Conservation (phyloP, 2,113 vertebrate species). For the Scophthalmus maximus region DNA sequence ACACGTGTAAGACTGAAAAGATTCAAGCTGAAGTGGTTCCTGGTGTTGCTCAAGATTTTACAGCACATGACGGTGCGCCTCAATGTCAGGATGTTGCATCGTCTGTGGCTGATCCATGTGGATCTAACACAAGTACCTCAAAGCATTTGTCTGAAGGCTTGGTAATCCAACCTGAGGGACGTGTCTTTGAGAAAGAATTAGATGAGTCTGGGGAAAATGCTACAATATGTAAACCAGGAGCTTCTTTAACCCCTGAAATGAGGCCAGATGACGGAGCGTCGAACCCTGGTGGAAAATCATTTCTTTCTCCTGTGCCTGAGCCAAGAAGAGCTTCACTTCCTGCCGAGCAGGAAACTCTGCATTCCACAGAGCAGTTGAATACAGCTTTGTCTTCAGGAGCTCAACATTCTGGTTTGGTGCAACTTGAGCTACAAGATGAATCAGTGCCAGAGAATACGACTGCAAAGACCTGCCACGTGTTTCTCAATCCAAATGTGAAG, state of each 20-base stretch:
- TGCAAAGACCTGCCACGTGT: too few relatives aligned
- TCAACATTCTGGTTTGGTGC: background rate
- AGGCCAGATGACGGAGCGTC: background rate
- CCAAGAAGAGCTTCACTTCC: background rate
- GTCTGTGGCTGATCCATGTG: too few relatives aligned
- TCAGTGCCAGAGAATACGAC: background rate
- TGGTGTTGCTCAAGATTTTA: background rate
- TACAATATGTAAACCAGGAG: background rate
- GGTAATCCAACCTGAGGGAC: too few relatives aligned
- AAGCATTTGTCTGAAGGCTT: too few relatives aligned
- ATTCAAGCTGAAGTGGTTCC: background rate
- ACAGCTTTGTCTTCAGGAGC: background rate
- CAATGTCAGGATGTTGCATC: background rate
- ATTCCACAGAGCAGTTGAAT: background rate
- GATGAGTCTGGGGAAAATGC: background rate
- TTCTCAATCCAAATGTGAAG: too few relatives aligned
- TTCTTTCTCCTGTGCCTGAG: background rate
- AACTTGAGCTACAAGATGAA: background rate
- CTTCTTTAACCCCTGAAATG: background rate
- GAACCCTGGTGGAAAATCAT: background rate
- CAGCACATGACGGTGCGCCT: background rate
- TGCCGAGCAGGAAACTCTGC: background rate
- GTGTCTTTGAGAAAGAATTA: background rate
- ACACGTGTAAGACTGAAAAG: background rate
- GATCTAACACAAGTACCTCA: background rate